These are phyloP conservation scores for Monomorium pharaonis DNA, from an alignment of 1,140 invertebrate genomes.

Conservation along the genomic window DNA sequence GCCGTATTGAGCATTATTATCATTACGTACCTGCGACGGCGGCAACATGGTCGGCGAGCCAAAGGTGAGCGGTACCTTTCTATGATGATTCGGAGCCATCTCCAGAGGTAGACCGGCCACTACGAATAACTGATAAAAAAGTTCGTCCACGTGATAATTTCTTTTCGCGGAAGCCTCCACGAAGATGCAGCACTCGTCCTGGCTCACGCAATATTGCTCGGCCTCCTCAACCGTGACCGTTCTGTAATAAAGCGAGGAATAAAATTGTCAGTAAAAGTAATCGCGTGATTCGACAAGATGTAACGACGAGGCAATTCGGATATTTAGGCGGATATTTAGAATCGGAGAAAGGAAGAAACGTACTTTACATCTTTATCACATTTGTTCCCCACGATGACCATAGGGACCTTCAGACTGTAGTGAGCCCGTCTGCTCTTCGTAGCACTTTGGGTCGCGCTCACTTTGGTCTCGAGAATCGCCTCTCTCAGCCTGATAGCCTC, in stretches of 20 bases:
- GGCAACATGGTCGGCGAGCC: constrained; percentile 89
- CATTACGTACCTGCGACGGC: constrained; percentile 86
- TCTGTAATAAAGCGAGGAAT: constrained; percentile 80
- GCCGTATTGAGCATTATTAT: background rate
- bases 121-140: constrained; percentile 92
- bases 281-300: background rate
- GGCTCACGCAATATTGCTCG: constrained; percentile 88
- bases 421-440: constrained; percentile 86
- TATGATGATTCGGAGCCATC: constrained; percentile 95
- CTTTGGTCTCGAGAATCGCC: constrained; percentile 93
- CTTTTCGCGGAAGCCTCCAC: constrained; percentile 93
- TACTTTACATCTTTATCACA: constrained; percentile 91
- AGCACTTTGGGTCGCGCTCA: constrained; percentile 87
- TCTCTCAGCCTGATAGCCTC: constrained; percentile 92
- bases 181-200: constrained; percentile 91
- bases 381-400: constrained; percentile 94
- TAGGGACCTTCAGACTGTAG: constrained; percentile 88
- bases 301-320: background rate
- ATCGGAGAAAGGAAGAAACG: background rate
- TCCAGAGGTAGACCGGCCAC: constrained; percentile 92
- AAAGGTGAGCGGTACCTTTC: constrained; percentile 88
- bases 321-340: background rate
- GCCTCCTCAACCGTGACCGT: constrained; percentile 90
- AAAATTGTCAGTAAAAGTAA: constrained; percentile 9
- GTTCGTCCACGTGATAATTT: constrained; percentile 91